Evolutionary conservation across 2,888 invertebrate genomes (phyloP).

Genomic region (Yponomeuta plumbellus): DNA sequence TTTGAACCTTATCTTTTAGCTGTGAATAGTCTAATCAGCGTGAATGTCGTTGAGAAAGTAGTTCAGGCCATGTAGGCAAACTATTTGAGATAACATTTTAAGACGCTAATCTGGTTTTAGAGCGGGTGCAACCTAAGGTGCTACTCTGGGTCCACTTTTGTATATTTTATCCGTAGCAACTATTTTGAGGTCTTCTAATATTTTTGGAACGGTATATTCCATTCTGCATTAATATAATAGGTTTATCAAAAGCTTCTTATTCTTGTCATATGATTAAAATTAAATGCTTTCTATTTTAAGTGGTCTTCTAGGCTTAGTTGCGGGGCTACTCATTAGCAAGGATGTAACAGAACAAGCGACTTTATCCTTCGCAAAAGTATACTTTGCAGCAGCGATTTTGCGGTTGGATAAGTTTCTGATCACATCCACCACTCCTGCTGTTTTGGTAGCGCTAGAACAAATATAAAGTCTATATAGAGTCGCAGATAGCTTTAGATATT

Average conservation of each 20-base stretch:
- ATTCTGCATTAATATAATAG: slow-evolving; percentile 2
- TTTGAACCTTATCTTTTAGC: background rate
- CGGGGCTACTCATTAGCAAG: background rate
- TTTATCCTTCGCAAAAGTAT: slow-evolving; percentile 32
- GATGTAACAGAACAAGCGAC: background rate
- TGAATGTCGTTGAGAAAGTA: background rate
- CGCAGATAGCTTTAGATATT: too few relatives aligned
- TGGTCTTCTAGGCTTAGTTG: background rate
- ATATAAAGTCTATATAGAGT: too few relatives aligned
- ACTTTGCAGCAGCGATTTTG: slow-evolving; percentile 56
- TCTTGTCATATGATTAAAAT: too few relatives aligned
- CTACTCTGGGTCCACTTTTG: slow-evolving; percentile 27
- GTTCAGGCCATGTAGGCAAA: slow-evolving; percentile 16
- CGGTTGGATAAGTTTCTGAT: slow-evolving; percentile 54
- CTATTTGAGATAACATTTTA: slow-evolving; percentile 30
- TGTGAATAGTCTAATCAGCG: background rate
- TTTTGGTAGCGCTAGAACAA: too few relatives aligned
- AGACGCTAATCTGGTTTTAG: slow-evolving; percentile 34
- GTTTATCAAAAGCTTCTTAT: background rate
- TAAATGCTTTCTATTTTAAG: too few relatives aligned
- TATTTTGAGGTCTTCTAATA: background rate
- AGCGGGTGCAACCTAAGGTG: slow-evolving; percentile 32
- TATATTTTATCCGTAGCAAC: background rate
- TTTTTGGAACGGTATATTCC: slow-evolving; percentile 24
- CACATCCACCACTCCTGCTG: too few relatives aligned